Evolutionary conservation across 1,140 invertebrate species (phyloP).

Genomic region (Nymphalis io): DNA sequence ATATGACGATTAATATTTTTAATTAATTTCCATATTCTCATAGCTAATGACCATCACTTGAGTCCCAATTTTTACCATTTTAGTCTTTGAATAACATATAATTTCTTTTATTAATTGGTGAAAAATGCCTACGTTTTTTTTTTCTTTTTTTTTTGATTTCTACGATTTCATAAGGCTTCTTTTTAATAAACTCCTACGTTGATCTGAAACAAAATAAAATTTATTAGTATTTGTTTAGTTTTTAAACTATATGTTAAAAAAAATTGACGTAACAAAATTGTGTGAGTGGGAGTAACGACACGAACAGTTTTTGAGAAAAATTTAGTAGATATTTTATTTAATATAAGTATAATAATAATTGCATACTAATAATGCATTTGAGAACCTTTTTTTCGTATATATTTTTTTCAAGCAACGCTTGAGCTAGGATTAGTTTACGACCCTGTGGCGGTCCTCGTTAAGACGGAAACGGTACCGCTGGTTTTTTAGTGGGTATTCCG

Average conservation of each 20-base stretch:
- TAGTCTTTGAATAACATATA: slow-evolving; percentile 51
- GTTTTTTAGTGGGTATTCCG: too few species aligned
- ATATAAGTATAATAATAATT: too few species aligned
- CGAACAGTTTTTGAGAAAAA: too few species aligned
- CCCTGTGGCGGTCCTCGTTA: too few species aligned
- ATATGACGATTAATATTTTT: slow-evolving; percentile 20
- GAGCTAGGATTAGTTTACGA: too few species aligned
- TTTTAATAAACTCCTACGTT: slow-evolving; percentile 79
- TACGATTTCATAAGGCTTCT: slow-evolving; percentile 79
- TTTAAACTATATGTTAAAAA: background rate
- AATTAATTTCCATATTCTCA: slow-evolving; percentile 28
- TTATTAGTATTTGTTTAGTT: background rate
- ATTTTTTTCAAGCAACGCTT: too few species aligned
- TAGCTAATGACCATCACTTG: slow-evolving; percentile 58
- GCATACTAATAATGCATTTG: too few species aligned
- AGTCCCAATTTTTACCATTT: slow-evolving; percentile 64
- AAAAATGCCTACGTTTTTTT: slow-evolving; percentile 40
- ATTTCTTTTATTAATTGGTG: slow-evolving; percentile 58
- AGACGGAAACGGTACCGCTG: too few species aligned
- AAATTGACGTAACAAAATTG: too few species aligned
- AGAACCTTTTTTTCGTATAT: too few species aligned
- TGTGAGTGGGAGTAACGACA: too few species aligned
- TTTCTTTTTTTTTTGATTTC: slow-evolving; percentile 40
- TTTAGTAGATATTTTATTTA: too few species aligned
- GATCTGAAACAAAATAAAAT: slow-evolving; percentile 63